These are phyloP conservation scores for Clinocottus analis DNA, from an alignment of 2,113 vertebrate species.

Conservation along the genomic window DNA sequence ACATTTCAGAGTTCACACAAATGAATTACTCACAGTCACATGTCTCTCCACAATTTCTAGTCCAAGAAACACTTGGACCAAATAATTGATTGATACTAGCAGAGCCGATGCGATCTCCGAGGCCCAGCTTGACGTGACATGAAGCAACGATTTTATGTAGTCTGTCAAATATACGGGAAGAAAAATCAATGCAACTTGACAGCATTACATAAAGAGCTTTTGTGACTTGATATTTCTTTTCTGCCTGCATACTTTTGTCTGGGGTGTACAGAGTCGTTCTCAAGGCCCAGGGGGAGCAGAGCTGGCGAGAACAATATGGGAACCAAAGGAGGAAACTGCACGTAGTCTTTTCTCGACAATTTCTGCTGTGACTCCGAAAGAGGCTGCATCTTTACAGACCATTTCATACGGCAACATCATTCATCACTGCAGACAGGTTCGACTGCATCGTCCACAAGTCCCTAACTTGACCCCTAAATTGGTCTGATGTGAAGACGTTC, in stretches of 20 bases:
- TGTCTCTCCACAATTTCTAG: slow-evolving; percentile 25
- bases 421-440: slow-evolving; percentile 79
- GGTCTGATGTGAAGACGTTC: slow-evolving; percentile 35
- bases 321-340: slow-evolving; percentile 76
- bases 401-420: slow-evolving; percentile 84
- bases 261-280: slow-evolving; percentile 63
- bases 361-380: slow-evolving; percentile 69
- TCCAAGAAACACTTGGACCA: slow-evolving; percentile 59
- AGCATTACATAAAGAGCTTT: slow-evolving; percentile 79
- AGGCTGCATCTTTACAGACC: slow-evolving; percentile 83
- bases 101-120: slow-evolving; percentile 50
- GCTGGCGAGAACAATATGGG: slow-evolving; percentile 77
- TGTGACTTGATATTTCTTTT: slow-evolving; percentile 75
- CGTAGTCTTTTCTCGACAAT: slow-evolving; percentile 73
- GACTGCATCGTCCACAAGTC: slow-evolving; percentile 59
- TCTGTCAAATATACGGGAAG: slow-evolving; percentile 73
- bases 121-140: slow-evolving; percentile 69
- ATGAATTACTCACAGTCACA: slow-evolving; percentile 49
- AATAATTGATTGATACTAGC: slow-evolving; percentile 46
- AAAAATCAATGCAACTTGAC: slow-evolving; percentile 77
- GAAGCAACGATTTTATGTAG: slow-evolving; percentile 76
- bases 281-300: slow-evolving; percentile 66
- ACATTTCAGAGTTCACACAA: slow-evolving; percentile 28
- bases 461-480: slow-evolving; percentile 47
- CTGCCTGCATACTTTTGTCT: slow-evolving; percentile 74